Conservation (phyloP, 2,113 vertebrate species). For the Lophotis ruficrista region DNA sequence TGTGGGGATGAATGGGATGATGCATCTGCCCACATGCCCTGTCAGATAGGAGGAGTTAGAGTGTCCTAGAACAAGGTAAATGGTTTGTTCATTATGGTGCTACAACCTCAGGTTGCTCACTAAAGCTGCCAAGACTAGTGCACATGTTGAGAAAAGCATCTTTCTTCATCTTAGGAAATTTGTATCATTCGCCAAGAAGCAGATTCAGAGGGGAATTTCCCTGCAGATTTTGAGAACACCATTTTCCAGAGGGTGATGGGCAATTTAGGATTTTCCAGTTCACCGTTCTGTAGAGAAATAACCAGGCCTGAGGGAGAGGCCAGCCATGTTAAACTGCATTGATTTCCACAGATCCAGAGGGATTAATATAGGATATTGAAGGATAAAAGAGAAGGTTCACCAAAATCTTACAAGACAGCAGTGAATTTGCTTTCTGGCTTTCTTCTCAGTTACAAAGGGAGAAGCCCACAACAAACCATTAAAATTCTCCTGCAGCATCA, state of each 20-base stretch:
- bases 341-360: not conserved
- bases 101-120: not conserved
- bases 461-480: not conserved
- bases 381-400: not conserved
- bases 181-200: not conserved
- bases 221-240: not conserved
- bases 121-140: not conserved
- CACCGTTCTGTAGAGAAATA: not conserved
- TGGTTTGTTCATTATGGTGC: not conserved
- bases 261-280: not conserved
- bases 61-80: not conserved
- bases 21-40: fast-evolving
- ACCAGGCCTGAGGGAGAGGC: fast-evolving
- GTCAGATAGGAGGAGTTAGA: not conserved
- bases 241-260: not conserved
- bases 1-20: not conserved
- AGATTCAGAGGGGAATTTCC: not conserved
- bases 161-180: not conserved
- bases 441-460: not conserved
- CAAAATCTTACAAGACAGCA: not conserved
- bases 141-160: not conserved
- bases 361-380: not conserved
- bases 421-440: not conserved
- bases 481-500: not conserved
- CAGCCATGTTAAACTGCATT: not conserved